Evolutionary conservation across 1,140 invertebrate species (phyloP).

Genomic region (Cyclargus thomasi): DNA sequence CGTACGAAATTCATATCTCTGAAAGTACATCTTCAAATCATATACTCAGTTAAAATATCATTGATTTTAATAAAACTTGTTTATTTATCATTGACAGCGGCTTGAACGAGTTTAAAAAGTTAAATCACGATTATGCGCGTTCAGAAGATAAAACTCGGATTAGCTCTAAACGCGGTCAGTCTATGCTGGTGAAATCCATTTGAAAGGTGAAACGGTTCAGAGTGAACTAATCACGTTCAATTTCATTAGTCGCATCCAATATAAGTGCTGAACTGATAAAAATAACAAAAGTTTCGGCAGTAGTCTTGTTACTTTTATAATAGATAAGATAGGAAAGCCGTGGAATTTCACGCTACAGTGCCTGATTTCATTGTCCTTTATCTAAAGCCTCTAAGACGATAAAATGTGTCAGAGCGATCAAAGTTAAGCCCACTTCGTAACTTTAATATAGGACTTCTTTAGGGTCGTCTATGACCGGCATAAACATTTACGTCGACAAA

Average conservation of each 20-base stretch:
- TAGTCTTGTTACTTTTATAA: background rate
- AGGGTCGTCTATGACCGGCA: background rate
- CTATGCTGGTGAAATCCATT: too few relatives aligned
- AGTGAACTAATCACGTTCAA: too few relatives aligned
- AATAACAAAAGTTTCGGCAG: background rate
- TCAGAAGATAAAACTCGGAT: too few relatives aligned
- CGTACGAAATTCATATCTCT: background rate
- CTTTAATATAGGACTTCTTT: constrained; percentile 8
- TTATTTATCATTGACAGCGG: too few relatives aligned
- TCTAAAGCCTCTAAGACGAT: constrained; percentile 26
- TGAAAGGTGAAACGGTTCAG: too few relatives aligned
- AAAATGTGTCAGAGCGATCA: constrained; percentile 27
- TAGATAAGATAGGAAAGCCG: constrained; percentile 7
- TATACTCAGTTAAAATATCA: too few relatives aligned
- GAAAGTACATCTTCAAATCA: background rate
- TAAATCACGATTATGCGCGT: too few relatives aligned
- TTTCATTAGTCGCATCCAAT: too few relatives aligned
- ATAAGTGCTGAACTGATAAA: too few relatives aligned
- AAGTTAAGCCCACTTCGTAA: constrained; percentile 13
- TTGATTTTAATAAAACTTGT: too few relatives aligned
- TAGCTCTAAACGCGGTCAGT: too few relatives aligned
- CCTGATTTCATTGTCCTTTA: constrained; percentile 31
- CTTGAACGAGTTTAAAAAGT: too few relatives aligned
- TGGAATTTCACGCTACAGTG: constrained; percentile 29
- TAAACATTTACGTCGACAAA: background rate